Base-by-base conservation (phyloP, 2,113 vertebrate species). In the Apteryx owenii region DNA sequence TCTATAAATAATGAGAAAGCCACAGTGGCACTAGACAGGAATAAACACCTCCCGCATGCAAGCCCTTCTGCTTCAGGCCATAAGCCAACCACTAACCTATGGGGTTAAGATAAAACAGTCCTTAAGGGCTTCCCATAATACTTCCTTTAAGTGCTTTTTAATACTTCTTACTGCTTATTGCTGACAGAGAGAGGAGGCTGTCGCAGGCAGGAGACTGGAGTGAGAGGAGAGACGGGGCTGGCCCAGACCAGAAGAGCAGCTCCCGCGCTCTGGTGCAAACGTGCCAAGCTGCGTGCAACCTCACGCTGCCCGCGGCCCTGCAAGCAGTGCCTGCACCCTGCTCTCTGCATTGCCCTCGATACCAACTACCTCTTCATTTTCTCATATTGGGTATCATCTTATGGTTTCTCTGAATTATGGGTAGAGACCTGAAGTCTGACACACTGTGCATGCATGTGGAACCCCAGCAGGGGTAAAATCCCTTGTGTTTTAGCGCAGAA, bases 291-390 rank as follows among this genome's bases (percentile, higher is more conserved):
- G 36, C 9, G 70, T 51, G 25, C 48, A 31, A 46, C 31, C 10
- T 26, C 28, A 16, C 16, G 18, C 29, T 42, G 29, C 46, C 10
- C 2, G 50, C 1, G 0, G 12, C 17, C 26, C 50, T 4, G 3
- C 28, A 19, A 42, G 60, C 82, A 80, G 9, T 33, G 25, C 36
- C 68, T 19, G 60, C 1, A 1, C 40, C 26, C 70, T 25, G 21
- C 26, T 38, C 29, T 29, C 42, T 31, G 7, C 0, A 3, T 7
- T 1, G 23, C 61, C 62, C 0, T 1, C 23, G 23, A 40, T 42
- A 19, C 36, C 75, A 19, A 20, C 44, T 31, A 23, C 66, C 17
- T 33, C 46, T 29, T 20, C 17, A 19, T 23, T 48, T 61, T 8
- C 58, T 65, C 58, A 15, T 23, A 12, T 14, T 0, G 1, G 51